phyloP scores from a whole-genome alignment of 1,140 invertebrate genomes.

The Cherax destructor region DNA sequence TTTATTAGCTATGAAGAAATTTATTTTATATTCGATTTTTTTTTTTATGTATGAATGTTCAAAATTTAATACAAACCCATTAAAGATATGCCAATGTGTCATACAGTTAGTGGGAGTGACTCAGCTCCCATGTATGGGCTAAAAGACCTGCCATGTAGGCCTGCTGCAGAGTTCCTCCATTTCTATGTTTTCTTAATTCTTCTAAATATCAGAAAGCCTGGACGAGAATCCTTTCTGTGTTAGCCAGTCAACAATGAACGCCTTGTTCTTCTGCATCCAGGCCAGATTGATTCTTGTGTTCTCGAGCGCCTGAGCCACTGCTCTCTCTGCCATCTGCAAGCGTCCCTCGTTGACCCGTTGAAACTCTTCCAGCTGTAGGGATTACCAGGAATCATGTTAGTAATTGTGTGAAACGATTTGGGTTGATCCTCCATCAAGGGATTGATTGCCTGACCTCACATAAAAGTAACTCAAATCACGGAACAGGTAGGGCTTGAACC shows the following conservation, averaged over 20 bases:
- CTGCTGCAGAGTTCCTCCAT: no score
- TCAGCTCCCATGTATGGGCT: no score
- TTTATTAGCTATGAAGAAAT: no score
- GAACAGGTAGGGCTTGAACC: not conserved
- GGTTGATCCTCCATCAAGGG: not conserved
- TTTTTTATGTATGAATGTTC: no score
- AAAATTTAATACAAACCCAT: no score
- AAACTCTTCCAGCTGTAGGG: slow-evolving; percentile 26
- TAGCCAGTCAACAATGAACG: slow-evolving; percentile 26
- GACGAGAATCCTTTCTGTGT: not conserved
- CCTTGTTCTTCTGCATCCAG: not conserved
- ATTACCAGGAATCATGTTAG: not conserved
- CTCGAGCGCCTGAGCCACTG: slow-evolving; percentile 27
- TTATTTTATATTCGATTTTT: no score
- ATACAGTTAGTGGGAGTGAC: no score
- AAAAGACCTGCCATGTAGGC: no score
- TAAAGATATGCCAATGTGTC: no score
- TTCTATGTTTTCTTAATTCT: no score
- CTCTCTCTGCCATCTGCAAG: slow-evolving; percentile 2
- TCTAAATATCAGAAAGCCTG: not conserved
- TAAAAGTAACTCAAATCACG: not conserved
- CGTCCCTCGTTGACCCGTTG: not conserved
- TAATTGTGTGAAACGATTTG: not conserved
- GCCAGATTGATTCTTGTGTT: slow-evolving; percentile 13
- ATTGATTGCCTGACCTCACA: not conserved